phyloP scores from a whole-genome alignment of 2,888 invertebrate species.

The Eudasyphora cyanicolor region DNA sequence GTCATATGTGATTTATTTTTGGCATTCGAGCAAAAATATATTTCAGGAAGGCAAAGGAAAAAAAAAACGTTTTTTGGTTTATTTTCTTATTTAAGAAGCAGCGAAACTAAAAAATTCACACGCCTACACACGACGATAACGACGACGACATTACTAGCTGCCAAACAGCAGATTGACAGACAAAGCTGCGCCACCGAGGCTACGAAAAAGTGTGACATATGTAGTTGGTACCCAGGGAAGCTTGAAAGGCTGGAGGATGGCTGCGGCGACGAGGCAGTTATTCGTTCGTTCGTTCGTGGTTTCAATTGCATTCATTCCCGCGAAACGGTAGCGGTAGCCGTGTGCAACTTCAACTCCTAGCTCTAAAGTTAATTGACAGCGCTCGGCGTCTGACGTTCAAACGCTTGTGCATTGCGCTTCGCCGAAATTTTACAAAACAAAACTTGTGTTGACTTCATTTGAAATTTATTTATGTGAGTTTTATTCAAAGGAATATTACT shows the following conservation, averaged over 20 bases:
- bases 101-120: constrained; percentile 57
- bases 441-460: neutral
- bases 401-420: neutral
- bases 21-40: constrained; percentile 38
- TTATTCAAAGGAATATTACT: constrained; percentile 26
- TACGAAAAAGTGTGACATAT: neutral
- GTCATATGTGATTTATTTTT: constrained; percentile 61
- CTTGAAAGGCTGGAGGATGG: neutral
- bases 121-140: constrained; percentile 63
- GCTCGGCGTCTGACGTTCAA: neutral
- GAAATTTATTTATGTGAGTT: neutral
- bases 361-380: constrained; percentile 62
- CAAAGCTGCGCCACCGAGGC: neutral
- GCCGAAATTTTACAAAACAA: constrained; percentile 10
- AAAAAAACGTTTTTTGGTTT: constrained; percentile 38
- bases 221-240: neutral
- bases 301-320: neutral
- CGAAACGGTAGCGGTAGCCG: constrained; percentile 29
- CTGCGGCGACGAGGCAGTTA: neutral
- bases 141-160: neutral
- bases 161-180: neutral
- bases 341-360: constrained; percentile 4
- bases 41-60: constrained; percentile 24
- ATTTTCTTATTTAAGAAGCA: constrained; percentile 3
- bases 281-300: no score